Conservation (phyloP, 2,797 vertebrate species). For the Phoxinus dragarum region DNA sequence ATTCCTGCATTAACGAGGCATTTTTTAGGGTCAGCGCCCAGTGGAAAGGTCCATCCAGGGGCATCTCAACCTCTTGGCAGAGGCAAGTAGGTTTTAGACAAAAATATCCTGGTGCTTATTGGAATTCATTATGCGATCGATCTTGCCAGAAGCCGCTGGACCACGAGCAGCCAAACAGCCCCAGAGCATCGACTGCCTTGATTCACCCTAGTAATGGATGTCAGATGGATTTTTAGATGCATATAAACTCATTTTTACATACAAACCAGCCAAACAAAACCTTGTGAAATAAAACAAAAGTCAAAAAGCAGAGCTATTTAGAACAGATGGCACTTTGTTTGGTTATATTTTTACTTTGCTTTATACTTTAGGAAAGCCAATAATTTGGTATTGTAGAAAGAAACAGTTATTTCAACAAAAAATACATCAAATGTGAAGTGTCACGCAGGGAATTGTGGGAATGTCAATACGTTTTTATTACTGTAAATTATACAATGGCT, state of each 20-base stretch:
- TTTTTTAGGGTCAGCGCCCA: constrained; percentile 19
- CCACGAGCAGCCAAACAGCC: constrained; percentile 1
- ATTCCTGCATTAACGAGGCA: background rate
- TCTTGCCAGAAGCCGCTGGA: background rate
- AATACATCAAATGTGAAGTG: too few species aligned
- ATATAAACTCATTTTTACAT: constrained; percentile 12
- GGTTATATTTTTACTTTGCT: too few species aligned
- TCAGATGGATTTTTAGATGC: constrained; percentile 4
- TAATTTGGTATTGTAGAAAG: background rate
- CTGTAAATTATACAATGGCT: too few species aligned
- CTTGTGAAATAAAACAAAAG: background rate
- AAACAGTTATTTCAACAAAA: too few species aligned
- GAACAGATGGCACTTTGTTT: too few species aligned
- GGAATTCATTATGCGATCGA: constrained; percentile 48
- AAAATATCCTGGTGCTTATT: constrained; percentile 37
- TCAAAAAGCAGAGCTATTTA: too few species aligned
- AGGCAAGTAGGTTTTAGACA: constrained; percentile 20
- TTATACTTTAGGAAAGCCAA: background rate
- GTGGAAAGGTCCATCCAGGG: constrained; percentile 8
- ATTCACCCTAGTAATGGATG: constrained; percentile 1
- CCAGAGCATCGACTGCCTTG: background rate
- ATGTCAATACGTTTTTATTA: too few species aligned
- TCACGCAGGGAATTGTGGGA: too few species aligned
- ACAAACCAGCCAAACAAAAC: background rate
- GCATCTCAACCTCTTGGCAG: constrained; percentile 15